These are phyloP conservation scores for Lutraria rhynchaena DNA, from an alignment of 1,140 invertebrate species.

Conservation along the genomic window DNA sequence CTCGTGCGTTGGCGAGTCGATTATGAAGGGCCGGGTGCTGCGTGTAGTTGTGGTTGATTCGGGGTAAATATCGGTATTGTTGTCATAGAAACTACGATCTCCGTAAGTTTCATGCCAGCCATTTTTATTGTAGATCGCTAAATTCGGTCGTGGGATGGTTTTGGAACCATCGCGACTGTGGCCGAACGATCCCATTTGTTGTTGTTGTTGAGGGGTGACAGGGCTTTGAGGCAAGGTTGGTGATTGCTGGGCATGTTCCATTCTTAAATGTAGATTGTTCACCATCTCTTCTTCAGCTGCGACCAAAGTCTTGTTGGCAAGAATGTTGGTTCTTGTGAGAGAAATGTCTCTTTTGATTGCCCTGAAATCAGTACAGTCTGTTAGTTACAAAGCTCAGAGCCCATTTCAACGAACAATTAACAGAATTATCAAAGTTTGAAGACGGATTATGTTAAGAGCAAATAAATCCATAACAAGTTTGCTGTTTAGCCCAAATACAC, in stretches of 20 bases:
- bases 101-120: conserved; percentile 43
- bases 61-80: conserved; percentile 46
- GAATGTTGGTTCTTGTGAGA: conserved; percentile 49
- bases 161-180: not conserved
- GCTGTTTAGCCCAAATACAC: no score
- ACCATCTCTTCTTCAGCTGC: conserved; percentile 36
- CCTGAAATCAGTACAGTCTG: conserved; percentile 4
- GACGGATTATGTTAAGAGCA: not conserved
- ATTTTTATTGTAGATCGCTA: conserved; percentile 51
- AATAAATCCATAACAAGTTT: no score
- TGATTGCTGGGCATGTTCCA: not conserved
- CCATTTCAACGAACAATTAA: not conserved
- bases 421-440: not conserved
- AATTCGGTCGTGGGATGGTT: conserved; percentile 10
- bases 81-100: conserved; percentile 57
- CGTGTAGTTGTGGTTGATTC: conserved; percentile 52
- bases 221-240: not conserved
- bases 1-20: conserved; percentile 1
- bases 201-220: not conserved
- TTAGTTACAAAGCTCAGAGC: not conserved
- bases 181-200: not conserved
- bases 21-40: conserved; percentile 48
- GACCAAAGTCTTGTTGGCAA: conserved; percentile 43
- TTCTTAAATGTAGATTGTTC: conserved; percentile 23
- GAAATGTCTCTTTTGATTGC: conserved; percentile 55